Percentiles rank a stretch among this genome's conserved stretches.
These are phyloP conservation scores for Oppia nitens DNA, from an alignment of 1,140 invertebrate species.

Conservation along the genomic window DNA sequence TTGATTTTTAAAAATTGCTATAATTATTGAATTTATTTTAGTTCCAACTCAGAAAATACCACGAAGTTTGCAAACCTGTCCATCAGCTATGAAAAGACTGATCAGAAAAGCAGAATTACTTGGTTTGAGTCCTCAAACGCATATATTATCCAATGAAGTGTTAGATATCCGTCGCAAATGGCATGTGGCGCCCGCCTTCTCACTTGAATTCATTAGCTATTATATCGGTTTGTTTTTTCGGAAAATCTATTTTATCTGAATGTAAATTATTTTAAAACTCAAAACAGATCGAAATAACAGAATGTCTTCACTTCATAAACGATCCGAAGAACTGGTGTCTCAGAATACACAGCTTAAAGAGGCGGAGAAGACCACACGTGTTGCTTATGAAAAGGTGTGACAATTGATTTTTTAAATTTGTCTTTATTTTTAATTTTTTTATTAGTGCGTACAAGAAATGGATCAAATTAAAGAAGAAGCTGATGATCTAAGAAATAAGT, in stretches of 20 bases:
- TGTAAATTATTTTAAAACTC: not conserved
- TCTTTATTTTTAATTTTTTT: not conserved
- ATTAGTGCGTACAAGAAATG: constrained; percentile 19
- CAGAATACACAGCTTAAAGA: constrained; percentile 51
- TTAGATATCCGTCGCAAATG: constrained; percentile 76
- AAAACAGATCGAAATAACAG: constrained; percentile 30
- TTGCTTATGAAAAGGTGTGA: constrained; percentile 54
- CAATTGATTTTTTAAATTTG: not conserved
- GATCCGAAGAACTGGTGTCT: constrained; percentile 51
- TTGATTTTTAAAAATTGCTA: not conserved
- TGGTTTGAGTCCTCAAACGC: constrained; percentile 44
- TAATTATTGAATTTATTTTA: constrained; percentile 15
- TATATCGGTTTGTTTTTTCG: constrained; percentile 46
- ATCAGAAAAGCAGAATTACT: constrained; percentile 72
- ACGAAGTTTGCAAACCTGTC: constrained; percentile 67
- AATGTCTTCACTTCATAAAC: constrained; percentile 49
- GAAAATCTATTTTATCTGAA: not conserved
- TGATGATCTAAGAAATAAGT: not conserved
- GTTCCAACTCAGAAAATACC: constrained; percentile 66
- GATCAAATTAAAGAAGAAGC: constrained; percentile 17
- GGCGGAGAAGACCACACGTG: constrained; percentile 50
- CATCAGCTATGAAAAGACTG: constrained; percentile 65
- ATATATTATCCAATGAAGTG: constrained; percentile 39
- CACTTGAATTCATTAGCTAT: constrained; percentile 84
- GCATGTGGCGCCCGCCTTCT: constrained; percentile 77